These are phyloP conservation scores for Drosophila nasuta DNA, from an alignment of 1,140 invertebrate species.

Conservation along the genomic window DNA sequence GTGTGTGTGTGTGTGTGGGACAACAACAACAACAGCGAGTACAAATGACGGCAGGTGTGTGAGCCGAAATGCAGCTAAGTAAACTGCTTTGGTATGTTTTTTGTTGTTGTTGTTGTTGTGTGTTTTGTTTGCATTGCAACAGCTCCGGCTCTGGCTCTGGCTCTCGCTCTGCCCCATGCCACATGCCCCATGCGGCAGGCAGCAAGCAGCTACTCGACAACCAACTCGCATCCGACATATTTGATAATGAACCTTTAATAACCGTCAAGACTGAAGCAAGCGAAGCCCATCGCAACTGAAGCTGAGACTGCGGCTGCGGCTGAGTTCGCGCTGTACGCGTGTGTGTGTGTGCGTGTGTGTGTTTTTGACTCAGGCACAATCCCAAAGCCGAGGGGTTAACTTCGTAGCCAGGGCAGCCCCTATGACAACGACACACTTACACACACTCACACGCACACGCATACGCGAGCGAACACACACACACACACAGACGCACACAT, in stretches of 20 bases:
- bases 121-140: conserved; percentile 44
- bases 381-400: conserved; percentile 29
- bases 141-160: conserved; percentile 16
- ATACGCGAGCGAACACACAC: conserved; percentile 1
- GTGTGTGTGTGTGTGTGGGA: conserved; percentile 12
- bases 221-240: conserved; percentile 42
- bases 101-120: conserved; percentile 24
- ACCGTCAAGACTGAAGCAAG: conserved; percentile 29
- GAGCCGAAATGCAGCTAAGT: conserved; percentile 49
- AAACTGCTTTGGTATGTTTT: conserved; percentile 41
- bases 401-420: conserved; percentile 45
- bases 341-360: too few relatives aligned
- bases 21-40: conserved; percentile 21
- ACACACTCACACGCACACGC: conserved; percentile 19
- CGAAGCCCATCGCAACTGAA: neutral
- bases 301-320: neutral
- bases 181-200: neutral
- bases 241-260: conserved; percentile 72
- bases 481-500: neutral
- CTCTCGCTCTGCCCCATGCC: neutral
- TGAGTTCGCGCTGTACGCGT: neutral
- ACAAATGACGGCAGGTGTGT: conserved; percentile 47
- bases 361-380: neutral
- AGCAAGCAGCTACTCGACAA: conserved; percentile 17
- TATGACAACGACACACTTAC: conserved; percentile 29